Conservation (phyloP, 2,888 invertebrate species). For the Ochropleura leucogaster region DNA sequence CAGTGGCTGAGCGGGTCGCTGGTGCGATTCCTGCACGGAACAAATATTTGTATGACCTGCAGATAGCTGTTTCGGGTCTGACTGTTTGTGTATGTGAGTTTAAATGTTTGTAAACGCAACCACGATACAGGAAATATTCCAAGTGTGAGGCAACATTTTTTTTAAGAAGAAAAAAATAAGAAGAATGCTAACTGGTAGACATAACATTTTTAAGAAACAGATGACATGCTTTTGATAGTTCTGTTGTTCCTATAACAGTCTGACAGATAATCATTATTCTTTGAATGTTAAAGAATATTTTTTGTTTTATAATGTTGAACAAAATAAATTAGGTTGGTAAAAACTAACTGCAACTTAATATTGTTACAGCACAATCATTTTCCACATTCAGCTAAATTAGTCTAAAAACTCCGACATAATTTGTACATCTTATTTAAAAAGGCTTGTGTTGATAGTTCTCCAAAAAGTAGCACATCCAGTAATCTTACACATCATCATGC, state of each 20-base stretch:
- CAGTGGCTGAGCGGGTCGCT: no score
- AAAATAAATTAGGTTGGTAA: background rate
- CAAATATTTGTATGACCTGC: no score
- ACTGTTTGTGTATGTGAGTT: no score
- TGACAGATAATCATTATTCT: background rate
- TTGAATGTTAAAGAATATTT: background rate
- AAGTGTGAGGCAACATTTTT: no score
- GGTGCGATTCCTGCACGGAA: no score
- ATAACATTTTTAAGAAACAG: background rate
- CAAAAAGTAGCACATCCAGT: conserved; percentile 70
- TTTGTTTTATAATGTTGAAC: background rate
- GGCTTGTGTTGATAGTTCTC: background rate
- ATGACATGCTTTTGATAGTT: background rate
- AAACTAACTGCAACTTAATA: background rate
- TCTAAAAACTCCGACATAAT: background rate
- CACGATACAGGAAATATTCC: no score
- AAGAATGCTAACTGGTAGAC: background rate
- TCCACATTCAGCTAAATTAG: background rate
- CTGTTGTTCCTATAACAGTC: background rate
- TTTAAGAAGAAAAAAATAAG: no score
- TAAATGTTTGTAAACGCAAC: no score
- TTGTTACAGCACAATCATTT: background rate
- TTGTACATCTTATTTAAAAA: background rate
- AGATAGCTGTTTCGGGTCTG: no score
- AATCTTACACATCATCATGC: conserved; percentile 68